Evolutionary conservation across 2,888 invertebrate species (phyloP), one percentile per base, ranked within the genome.

Genomic region (Acrobeloides nanus): DNA sequence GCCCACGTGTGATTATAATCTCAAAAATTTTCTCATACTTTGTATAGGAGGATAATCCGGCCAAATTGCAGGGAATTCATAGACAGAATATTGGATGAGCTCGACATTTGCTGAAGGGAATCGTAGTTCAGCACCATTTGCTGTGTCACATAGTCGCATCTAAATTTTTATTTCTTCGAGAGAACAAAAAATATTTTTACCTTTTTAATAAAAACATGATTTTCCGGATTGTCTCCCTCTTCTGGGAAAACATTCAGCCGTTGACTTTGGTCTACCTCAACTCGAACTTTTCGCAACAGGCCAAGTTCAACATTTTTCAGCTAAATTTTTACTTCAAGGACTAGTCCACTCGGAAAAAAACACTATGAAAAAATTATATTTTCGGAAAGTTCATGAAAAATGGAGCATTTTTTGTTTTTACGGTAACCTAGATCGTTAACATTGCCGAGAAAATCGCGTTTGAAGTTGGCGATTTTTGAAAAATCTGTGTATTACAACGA

Each of bases 31-130:
- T 3, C 23, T 38, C 46, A 12, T 17, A 60, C 56, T 57, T 40
- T 55, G 40, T 15, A 35, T 37, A 10, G 57, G 57, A 10, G 59
- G 63, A 10, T 73, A 55, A 53, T 77, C 77, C 8, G 77, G 77
- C 59, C 75, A 72, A 12, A 72, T 61, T 12, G 74, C 74, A 20
- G 75, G 67, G 33, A 76, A 61, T 58, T 77, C 77, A 33, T 69
- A 48, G 15, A 68, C 63, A 21, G 72, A 52, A 25, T 46, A 47
- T 3, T 44, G 48, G n/a, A 37, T 5, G 17, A 62, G 25, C 8
- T 53, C 48, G 17, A 52, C 40, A 35, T 53, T 45, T 23, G 61
- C 59, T 4, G 40, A 31, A 7, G 66, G 61, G 29, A 66, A 60
- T 25, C 64, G 62, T 4, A 66, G 41, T 34, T 66, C 62, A 18